These are phyloP conservation scores for Gymnoscopelus braueri DNA, from an alignment of 2,797 vertebrate genomes.

Conservation along the genomic window DNA sequence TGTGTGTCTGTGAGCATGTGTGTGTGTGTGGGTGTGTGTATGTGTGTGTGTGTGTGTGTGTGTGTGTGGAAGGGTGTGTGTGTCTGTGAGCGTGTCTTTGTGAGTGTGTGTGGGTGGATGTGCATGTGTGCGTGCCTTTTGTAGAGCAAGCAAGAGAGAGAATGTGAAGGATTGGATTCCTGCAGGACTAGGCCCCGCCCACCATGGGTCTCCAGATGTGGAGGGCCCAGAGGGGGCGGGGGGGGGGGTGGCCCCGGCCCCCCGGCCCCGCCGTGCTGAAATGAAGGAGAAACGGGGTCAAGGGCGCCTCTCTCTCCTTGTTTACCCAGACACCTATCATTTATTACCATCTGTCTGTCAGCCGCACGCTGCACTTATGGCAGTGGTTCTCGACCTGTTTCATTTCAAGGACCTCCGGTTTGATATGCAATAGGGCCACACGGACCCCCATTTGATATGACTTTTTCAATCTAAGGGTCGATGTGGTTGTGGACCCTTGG, in stretches of 20 bases:
- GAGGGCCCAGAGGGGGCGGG: slow-evolving; percentile 37
- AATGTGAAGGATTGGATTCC: slow-evolving; percentile 40
- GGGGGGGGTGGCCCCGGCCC: slow-evolving; percentile 41
- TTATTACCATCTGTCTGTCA: slow-evolving; percentile 84
- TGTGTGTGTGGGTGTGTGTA: background rate
- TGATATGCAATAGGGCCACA: no score
- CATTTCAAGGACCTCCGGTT: no score
- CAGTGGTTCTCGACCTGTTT: no score
- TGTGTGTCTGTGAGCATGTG: slow-evolving; percentile 9
- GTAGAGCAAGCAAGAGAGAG: background rate
- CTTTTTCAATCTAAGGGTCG: no score
- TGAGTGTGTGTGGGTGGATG: background rate
- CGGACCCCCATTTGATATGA: no score
- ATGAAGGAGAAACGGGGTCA: slow-evolving; percentile 77
- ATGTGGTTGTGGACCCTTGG: no score
- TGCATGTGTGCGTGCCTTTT: background rate
- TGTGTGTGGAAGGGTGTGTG: background rate
- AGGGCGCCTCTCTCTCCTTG: slow-evolving; percentile 76
- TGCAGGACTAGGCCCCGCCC: slow-evolving; percentile 12
- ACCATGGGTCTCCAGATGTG: slow-evolving; percentile 72
- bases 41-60: background rate
- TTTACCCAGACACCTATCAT: slow-evolving; percentile 81
- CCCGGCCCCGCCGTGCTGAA: slow-evolving; percentile 36
- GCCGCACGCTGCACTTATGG: slow-evolving; percentile 49
- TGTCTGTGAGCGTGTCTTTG: background rate